Evolutionary conservation across 2,797 vertebrate genomes (phyloP), one percentile per base, ranked within the genome.

Genomic region (Orientallactaga sibirica): DNA sequence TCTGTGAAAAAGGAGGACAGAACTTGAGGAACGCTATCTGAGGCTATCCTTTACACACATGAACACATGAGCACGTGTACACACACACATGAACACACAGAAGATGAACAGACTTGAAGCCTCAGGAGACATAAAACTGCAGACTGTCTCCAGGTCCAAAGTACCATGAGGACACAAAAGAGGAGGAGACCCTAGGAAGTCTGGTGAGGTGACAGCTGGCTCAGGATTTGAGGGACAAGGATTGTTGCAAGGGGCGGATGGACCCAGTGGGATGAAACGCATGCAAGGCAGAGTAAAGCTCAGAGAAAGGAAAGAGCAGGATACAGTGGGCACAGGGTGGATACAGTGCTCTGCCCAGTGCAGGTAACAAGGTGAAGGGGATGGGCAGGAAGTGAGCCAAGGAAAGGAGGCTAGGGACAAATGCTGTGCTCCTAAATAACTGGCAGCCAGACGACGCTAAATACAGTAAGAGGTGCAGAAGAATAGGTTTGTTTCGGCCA

Each of bases 351-450:
- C 2, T 66, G 66, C 58, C 73, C 73, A 1, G 20, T 10, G 22
- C 7, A 18, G 66, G 5, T 73, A 24, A 25, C 4, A 0, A 22
- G 0, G 20, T 0, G 8, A 10, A 41, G 29, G 41, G 43, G 48
- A 37, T 62, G 3, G 11, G 68, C 3, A 7, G 80, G 33, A 37
- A 29, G 7, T 9, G 66, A 78, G 61, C 71, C 75, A n/a, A 29
- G 52, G n/a, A 66, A 27, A 86, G 76, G 37, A 67, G 68, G 7
- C 0, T 33, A 29, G 33, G 70, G 43, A 24, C 33, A 52, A 15
- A 68, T 79, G 80, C 5, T 25, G 29, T 15, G 14, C n/a, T 91
- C 43, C 75, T 81, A 73, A 29, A 61, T 7, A 73, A 43, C 27
- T 43, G 3, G n/a, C 25, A 66, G 58, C 27, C 80, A 70, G 73